phyloP scores from a whole-genome alignment of 2,113 vertebrate species.

The Felis chaus region DNA sequence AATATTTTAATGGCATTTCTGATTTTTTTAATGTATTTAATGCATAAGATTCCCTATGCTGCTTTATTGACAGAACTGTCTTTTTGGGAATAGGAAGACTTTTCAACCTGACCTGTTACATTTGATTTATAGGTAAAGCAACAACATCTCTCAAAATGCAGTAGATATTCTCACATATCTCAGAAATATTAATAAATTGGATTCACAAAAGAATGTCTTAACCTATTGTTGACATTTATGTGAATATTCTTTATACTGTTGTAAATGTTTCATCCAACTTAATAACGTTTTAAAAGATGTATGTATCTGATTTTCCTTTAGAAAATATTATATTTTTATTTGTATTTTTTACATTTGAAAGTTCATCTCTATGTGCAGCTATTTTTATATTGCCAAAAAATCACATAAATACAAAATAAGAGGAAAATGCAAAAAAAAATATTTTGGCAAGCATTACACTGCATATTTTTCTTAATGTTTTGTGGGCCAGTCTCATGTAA shows the following conservation, averaged over 20 bases:
- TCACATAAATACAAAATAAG: slow-evolving; percentile 77
- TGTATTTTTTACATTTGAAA: slow-evolving; percentile 89
- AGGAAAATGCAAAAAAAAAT: slow-evolving; percentile 75
- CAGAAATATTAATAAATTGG: slow-evolving; percentile 78
- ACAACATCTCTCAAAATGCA: slow-evolving; percentile 78
- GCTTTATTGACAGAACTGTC: slow-evolving; percentile 70
- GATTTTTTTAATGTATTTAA: slow-evolving; percentile 67
- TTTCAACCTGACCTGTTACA: slow-evolving; percentile 74
- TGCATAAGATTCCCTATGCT: slow-evolving; percentile 66
- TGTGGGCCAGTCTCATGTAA: slow-evolving; percentile 73
- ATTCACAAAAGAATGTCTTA: slow-evolving; percentile 82
- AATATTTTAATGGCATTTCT: slow-evolving; percentile 65
- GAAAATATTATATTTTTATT: slow-evolving; percentile 90
- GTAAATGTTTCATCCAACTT: slow-evolving; percentile 87
- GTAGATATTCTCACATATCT: slow-evolving; percentile 79
- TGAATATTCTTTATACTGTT: slow-evolving; percentile 86
- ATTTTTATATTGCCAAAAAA: slow-evolving; percentile 86
- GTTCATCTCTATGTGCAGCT: slow-evolving; percentile 85
- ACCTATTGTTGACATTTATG: slow-evolving; percentile 82
- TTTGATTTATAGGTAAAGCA: slow-evolving; percentile 80
- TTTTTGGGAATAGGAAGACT: slow-evolving; percentile 74
- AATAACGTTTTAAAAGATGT: slow-evolving; percentile 86
- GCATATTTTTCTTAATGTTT: slow-evolving; percentile 65
- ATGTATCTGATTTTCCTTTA: slow-evolving; percentile 89
- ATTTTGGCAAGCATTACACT: slow-evolving; percentile 79